Base-by-base conservation (phyloP, 2,113 vertebrate genomes). In the Haliaeetus leucogaster region DNA sequence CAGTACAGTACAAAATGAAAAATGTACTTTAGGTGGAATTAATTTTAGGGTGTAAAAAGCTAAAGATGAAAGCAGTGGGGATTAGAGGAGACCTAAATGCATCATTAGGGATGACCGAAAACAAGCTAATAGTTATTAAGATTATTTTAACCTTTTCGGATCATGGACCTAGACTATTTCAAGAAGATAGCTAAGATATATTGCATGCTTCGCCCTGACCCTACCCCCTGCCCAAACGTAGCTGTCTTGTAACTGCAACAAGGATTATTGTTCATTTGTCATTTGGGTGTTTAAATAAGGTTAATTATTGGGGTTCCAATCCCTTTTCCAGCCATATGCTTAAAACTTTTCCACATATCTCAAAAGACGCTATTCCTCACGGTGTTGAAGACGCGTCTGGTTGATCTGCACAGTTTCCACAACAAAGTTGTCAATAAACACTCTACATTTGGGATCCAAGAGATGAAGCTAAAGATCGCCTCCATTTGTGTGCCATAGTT, bases 11-110 rank as follows among this genome's bases (percentile, higher is more conserved):
- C 93, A 92, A 88, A 95, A 97, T 97, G 97, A 97, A 97, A 97
- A 97, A 97, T 97, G 97, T 94, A 97, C 92, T 97, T 97, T 94
- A 94, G 93, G 95, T 89, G 96, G 95, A 96, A 97, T 97, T 97
- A 96, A 95, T 97, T 97, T 97, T 86, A 96, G 96, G 94, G 93
- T 95, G 95, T 91, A 93, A 97, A 93, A 96, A 95, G 86, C 89
- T 94, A 90, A 90, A 94, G 93, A 90, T 63, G 56, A 90, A 95
- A 96, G 95, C 89, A 34, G 89, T 45, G 70, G 50, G 71, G 73
- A 95, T 91, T 82, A 95, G 73, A 90, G 55, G 58, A 93, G 43
- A 87, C 67, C 82, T 89, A 91, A 94, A 93, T 80, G 87, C 89
- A 94, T 92, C 93, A 73, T 90, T 89, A 91, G 47, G 42, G 45